A percentile compares a stretch with the other conserved stretches of the same genome.
Conservation (phyloP, 2,888 invertebrate genomes). For the Serrognathus titanus region DNA sequence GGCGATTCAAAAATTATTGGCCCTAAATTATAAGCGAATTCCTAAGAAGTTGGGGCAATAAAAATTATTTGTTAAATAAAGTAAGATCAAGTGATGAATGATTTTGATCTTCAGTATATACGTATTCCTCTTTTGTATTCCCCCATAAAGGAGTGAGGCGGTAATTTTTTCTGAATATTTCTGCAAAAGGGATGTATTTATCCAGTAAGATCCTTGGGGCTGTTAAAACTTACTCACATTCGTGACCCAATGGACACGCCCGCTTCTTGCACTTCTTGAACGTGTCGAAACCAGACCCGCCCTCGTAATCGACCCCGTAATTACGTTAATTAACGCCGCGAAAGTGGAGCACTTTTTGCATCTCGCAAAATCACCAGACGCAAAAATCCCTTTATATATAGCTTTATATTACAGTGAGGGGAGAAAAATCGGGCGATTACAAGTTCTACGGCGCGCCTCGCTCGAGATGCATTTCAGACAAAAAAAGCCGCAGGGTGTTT, state of each 20-base stretch:
- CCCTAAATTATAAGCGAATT: too few species aligned
- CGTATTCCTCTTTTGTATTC: too few species aligned
- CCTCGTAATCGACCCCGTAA: slow-evolving; percentile 10
- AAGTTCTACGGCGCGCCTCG: slow-evolving; percentile 3
- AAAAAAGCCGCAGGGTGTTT: neutral
- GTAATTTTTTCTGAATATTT: too few species aligned
- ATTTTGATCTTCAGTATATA: too few species aligned
- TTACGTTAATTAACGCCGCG: slow-evolving; percentile 16
- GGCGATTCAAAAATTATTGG: too few species aligned
- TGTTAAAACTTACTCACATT: neutral
- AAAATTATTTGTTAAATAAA: too few species aligned
- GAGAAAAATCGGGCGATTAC: slow-evolving; percentile 3
- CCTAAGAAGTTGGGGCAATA: too few species aligned
- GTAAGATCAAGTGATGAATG: too few species aligned
- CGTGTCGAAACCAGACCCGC: slow-evolving; percentile 6
- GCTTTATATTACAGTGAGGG: slow-evolving; percentile 9
- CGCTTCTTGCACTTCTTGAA: slow-evolving; percentile 15
- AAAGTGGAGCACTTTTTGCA: slow-evolving; percentile 7
- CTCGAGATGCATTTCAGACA: neutral
- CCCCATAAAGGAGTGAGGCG: too few species aligned
- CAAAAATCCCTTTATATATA: slow-evolving; percentile 15
- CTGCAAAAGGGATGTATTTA: neutral
- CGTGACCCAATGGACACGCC: slow-evolving; percentile 7
- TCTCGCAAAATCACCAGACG: slow-evolving; percentile 1
- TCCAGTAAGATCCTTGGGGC: neutral